Base-by-base conservation (phyloP, 1,140 invertebrate genomes). In the Matsumurasca onukii region DNA sequence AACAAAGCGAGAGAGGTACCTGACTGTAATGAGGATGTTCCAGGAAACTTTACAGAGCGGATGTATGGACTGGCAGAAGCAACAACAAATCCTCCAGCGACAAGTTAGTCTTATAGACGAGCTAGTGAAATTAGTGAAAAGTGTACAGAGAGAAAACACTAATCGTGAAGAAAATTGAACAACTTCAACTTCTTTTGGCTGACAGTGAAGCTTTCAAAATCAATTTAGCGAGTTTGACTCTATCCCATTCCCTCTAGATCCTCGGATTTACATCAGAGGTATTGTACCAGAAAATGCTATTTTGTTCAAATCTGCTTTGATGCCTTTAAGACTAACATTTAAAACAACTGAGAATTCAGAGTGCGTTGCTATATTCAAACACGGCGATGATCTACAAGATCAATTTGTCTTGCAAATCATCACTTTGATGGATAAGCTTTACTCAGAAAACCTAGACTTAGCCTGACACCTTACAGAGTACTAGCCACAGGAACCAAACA, bases 321-420 rank as follows among this genome's bases (percentile, higher is more conserved):
- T 98, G 95, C 98, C 98, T n/a, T 94, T 94, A 39, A 91, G 93
- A 77, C 83, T 99, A 24, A 94, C 94, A 1, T 99, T 99, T 79
- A 82, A 91, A 20, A 97, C 94, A 0, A 86, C 84, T 0, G 86
- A 89, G 61, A 89, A 90, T 31, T 82, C 81, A n/a, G 93, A 97
- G 77, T 99, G 98, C 81, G 90, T 95, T 17, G 93, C 95, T 0
- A 99, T 99, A 72, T 99, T 99, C 80, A 99, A 99, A 83, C 88
- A 97, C 76, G 98, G 98, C 0, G 98, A 99, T 81, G 98, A 99
- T 82, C 80, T 99, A n/a, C 98, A 99, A 81, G 98, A 99, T 83
- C 98, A 99, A 80, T 84, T 99, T 0, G 95, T 99, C 71, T 80
- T 99, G 63, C 92, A 95, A 80, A 99, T 99, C 81, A 98, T 99